Evolutionary conservation across 2,888 invertebrate species (phyloP), one percentile per base, ranked within the genome.

Genomic region (Seira musarum): DNA sequence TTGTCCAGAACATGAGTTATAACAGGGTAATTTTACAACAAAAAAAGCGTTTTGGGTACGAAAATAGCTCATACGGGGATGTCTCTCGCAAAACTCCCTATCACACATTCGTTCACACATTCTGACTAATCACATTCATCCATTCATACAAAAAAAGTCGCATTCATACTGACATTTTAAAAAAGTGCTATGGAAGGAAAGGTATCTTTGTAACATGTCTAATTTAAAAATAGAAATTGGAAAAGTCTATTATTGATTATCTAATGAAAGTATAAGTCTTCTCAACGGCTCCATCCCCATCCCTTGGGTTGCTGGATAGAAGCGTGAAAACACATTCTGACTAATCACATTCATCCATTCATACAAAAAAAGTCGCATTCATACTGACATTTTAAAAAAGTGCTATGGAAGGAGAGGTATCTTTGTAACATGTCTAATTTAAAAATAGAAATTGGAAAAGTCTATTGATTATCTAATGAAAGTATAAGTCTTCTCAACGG

Each of bases 231-330:
- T 57, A 19, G 21, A 19, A 63, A 57, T 19, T 6, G 17, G 21
- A 19, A 57, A n/a, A 57, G 21, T 19, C 21, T 57, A 2, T 30
- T 8, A 30, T 30, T 30, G 30, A 30, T 30, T 30, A 30, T 30
- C 30, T 30, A 30, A 8, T 30, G 30, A 68, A 57, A 46, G 30
- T 30, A n/a, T 77, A 76, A 69, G 67, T 65, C 75, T 75, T 69
- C 64, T 73, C 25, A 80, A 53, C 79, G 76, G 57, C 65, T 22
- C 81, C 82, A 83, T 72, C 83, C 81, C 85, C 85, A 85, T 70
- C 85, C 84, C 63, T 82, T 80, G 49, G 79, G 79, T 22, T 83
- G 81, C 24, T 81, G 81, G 60, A 85, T 69, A 69, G 80, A 68
- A 69, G 84, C 84, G 63, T 82, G 63, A 49, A 35, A 71, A 77